Conservation (phyloP, 2,113 vertebrate genomes). For the Vidua chalybeata region DNA sequence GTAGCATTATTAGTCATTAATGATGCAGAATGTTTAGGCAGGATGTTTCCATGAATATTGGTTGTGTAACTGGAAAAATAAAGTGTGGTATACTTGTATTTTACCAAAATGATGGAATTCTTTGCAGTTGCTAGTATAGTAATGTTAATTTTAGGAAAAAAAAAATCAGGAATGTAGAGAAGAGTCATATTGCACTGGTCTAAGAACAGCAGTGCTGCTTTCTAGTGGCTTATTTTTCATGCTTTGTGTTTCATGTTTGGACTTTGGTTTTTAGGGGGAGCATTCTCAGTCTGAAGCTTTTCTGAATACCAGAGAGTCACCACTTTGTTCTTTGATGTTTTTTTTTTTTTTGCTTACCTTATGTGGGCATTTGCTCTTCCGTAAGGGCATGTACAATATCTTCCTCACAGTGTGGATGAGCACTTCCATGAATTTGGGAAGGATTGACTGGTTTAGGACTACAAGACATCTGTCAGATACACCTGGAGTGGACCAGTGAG, state of each 20-base stretch:
- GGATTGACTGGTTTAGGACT: not conserved
- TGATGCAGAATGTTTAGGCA: not conserved
- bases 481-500: not conserved
- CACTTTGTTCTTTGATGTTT: accelerated
- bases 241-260: not conserved
- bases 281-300: not conserved
- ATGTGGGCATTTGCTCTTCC: not conserved
- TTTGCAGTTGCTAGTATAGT: not conserved
- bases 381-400: not conserved
- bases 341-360: not conserved
- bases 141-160: not conserved
- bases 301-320: not conserved
- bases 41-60: not conserved
- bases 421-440: not conserved
- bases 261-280: not conserved
- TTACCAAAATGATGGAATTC: not conserved
- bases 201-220: not conserved
- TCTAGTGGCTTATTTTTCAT: not conserved
- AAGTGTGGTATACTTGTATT: not conserved
- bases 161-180: not conserved
- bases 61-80: not conserved
- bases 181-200: not conserved
- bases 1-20: not conserved
- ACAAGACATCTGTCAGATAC: not conserved
- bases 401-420: not conserved